phyloP scores from a whole-genome alignment of 2,888 invertebrate genomes.

The Noctua janthina region DNA sequence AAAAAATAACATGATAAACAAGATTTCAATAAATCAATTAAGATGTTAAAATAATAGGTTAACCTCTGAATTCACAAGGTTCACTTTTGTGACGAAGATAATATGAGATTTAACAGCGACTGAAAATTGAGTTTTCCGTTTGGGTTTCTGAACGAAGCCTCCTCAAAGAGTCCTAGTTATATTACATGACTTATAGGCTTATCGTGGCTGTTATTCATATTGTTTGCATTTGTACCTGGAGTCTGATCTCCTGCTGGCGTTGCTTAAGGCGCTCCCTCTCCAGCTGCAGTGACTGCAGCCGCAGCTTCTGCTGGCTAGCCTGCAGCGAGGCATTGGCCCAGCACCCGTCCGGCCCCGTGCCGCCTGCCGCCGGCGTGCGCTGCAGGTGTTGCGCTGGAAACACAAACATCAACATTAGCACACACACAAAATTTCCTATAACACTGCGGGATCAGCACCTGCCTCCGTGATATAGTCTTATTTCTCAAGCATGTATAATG shows the following conservation, averaged over 20 bases:
- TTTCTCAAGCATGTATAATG: slow-evolving; percentile 37
- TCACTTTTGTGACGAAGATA: background rate
- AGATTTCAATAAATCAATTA: slow-evolving; percentile 10
- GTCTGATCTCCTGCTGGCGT: slow-evolving; percentile 96
- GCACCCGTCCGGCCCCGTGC: slow-evolving; percentile 90
- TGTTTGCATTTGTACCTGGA: slow-evolving; percentile 91
- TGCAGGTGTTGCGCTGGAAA: slow-evolving; percentile 90
- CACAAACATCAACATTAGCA: slow-evolving; percentile 49
- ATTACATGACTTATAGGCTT: background rate
- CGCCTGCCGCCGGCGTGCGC: slow-evolving; percentile 89
- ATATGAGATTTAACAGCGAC: too few relatives aligned
- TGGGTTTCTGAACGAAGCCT: background rate
- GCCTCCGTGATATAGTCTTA: slow-evolving; percentile 27
- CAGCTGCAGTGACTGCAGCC: slow-evolving; percentile 95
- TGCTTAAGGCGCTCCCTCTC: slow-evolving; percentile 97
- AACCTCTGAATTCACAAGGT: background rate
- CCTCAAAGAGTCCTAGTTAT: background rate
- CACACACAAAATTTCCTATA: slow-evolving; percentile 19
- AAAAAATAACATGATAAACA: slow-evolving; percentile 31
- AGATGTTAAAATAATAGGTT: slow-evolving; percentile 1
- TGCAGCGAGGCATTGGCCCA: slow-evolving; percentile 91
- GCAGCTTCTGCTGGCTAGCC: slow-evolving; percentile 93
- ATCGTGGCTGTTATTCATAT: background rate
- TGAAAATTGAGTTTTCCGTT: background rate
- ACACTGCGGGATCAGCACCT: slow-evolving; percentile 17